These are phyloP conservation scores for Brachirus orientalis DNA, from an alignment of 2,113 vertebrate species.

Conservation along the genomic window DNA sequence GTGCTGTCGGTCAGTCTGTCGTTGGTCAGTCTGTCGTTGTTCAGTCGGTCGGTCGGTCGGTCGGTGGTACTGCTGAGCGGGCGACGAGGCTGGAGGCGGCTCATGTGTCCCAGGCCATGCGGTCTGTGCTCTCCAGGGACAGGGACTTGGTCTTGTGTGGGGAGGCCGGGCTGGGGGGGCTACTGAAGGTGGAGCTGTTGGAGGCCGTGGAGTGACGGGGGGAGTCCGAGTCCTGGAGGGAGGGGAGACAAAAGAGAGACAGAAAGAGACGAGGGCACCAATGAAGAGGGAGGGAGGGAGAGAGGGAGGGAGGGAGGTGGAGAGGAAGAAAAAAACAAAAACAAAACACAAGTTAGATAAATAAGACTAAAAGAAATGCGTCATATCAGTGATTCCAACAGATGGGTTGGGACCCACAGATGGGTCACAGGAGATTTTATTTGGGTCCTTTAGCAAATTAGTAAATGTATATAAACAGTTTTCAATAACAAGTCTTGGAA, in stretches of 20 bases:
- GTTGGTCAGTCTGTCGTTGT: slow-evolving; percentile 54
- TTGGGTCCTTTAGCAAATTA: no score
- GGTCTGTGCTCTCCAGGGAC: slow-evolving; percentile 96
- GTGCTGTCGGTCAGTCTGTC: slow-evolving; percentile 67
- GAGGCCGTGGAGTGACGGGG: slow-evolving; percentile 97
- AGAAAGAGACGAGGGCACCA: neutral
- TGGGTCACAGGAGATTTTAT: no score
- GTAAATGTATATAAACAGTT: no score
- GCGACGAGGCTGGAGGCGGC: slow-evolving; percentile 21
- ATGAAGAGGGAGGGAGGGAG: neutral
- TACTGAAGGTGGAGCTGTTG: slow-evolving; percentile 99
- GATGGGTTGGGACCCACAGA: neutral
- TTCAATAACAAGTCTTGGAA: no score
- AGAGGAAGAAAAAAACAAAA: neutral
- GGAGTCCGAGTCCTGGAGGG: slow-evolving; percentile 94
- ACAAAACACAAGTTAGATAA: slow-evolving; percentile 2
- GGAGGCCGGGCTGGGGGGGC: slow-evolving; percentile 94
- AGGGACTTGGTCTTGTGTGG: slow-evolving; percentile 97
- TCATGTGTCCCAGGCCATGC: slow-evolving; percentile 96
- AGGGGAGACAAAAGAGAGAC: neutral
- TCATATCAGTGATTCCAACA: neutral
- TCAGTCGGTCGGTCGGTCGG: slow-evolving; percentile 27
- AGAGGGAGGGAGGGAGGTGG: neutral
- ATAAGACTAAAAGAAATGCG: no score
- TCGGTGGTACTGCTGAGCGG: slow-evolving; percentile 28